phyloP scores from a whole-genome alignment of 2,888 invertebrate species.

The Hymenopus coronatus region DNA sequence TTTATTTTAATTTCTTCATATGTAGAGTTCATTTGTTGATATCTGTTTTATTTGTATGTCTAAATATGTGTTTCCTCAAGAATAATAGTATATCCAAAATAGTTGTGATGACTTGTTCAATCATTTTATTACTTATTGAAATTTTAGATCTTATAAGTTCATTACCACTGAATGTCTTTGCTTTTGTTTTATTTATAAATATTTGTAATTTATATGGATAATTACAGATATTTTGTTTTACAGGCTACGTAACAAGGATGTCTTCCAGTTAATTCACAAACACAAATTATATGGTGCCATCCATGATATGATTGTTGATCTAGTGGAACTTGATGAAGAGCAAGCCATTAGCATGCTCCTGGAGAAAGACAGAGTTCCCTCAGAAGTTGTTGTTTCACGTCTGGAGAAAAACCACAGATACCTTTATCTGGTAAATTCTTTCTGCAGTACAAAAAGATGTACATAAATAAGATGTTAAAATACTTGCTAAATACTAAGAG shows the following conservation, averaged over 20 bases:
- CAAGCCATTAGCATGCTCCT: conserved; percentile 79
- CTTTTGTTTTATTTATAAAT: too few relatives aligned
- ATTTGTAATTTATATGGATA: neutral
- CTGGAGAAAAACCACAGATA: conserved; percentile 66
- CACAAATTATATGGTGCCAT: conserved; percentile 80
- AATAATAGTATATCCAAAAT: too few relatives aligned
- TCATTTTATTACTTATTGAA: too few relatives aligned
- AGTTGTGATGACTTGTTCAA: too few relatives aligned
- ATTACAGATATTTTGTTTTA: conserved; percentile 23
- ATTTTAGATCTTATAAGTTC: neutral
- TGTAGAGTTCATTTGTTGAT: too few relatives aligned
- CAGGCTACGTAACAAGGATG: conserved; percentile 81
- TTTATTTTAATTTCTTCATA: too few relatives aligned
- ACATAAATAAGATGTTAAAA: too few relatives aligned
- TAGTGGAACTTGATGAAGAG: conserved; percentile 83
- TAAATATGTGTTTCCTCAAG: too few relatives aligned
- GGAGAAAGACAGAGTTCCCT: conserved; percentile 67
- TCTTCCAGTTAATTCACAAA: conserved; percentile 81
- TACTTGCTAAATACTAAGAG: too few relatives aligned
- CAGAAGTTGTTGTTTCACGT: conserved; percentile 78
- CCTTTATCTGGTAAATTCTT: conserved; percentile 64
- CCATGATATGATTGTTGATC: conserved; percentile 79
- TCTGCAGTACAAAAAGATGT: too few relatives aligned
- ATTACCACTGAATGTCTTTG: too few relatives aligned
- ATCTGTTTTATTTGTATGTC: too few relatives aligned